phyloP scores from a whole-genome alignment of 2,888 invertebrate genomes.

The Tenthredo scrophulariae region DNA sequence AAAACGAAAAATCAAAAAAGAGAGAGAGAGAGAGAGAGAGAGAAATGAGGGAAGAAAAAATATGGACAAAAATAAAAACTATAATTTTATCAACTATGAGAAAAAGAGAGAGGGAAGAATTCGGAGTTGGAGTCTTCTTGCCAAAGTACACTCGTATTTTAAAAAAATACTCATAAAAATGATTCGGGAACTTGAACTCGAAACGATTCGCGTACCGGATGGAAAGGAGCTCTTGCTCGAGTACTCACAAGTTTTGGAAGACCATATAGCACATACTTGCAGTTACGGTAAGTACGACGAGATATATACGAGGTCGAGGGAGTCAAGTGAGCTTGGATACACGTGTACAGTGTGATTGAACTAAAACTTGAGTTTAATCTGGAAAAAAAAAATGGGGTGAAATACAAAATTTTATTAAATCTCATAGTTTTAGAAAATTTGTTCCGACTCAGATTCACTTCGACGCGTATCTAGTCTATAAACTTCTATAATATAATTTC shows the following conservation, averaged over 20 bases:
- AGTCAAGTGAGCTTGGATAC: background rate
- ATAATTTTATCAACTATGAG: background rate
- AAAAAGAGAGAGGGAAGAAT: background rate
- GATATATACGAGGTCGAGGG: background rate
- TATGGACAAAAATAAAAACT: background rate
- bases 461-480: background rate
- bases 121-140: background rate
- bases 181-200: slow-evolving; percentile 42
- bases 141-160: slow-evolving; percentile 6
- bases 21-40: background rate
- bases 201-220: slow-evolving; percentile 32
- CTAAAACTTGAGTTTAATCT: background rate
- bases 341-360: background rate
- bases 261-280: slow-evolving; percentile 2
- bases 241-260: slow-evolving; percentile 21
- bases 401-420: background rate
- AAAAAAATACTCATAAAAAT: slow-evolving; percentile 24
- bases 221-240: slow-evolving; percentile 10
- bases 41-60: background rate
- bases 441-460: background rate
- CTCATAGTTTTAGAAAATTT: no score
- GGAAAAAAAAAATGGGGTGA: background rate
- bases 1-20: background rate
- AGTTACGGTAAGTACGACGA: background rate
- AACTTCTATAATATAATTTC: background rate